Evolutionary conservation across 2,113 vertebrate genomes (phyloP).

Genomic region (Glaucomys volans): DNA sequence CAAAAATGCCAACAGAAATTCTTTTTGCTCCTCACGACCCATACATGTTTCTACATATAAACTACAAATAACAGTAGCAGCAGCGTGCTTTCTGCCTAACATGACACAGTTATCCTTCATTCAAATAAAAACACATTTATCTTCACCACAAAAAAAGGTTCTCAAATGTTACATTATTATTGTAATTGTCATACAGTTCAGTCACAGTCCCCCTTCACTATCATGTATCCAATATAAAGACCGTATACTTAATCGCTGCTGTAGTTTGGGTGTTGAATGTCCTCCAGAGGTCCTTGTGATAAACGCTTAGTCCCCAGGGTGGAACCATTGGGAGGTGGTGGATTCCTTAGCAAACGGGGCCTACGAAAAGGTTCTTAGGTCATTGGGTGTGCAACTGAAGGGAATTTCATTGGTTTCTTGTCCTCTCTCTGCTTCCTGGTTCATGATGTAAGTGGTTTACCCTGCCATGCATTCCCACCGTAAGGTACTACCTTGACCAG

Average conservation of each 20-base stretch:
- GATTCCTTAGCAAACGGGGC: no score
- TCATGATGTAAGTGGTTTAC: not conserved
- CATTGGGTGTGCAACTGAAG: not conserved
- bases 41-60: not conserved
- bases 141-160: not conserved
- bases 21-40: not conserved
- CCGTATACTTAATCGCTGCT: not conserved
- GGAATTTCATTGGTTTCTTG: not conserved
- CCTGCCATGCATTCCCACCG: not conserved
- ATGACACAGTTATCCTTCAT: not conserved
- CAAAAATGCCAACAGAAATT: not conserved
- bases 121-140: not conserved
- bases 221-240: not conserved
- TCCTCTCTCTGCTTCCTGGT: no score
- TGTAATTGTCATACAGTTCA: not conserved
- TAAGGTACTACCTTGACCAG: not conserved
- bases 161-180: not conserved
- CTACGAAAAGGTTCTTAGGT: not conserved
- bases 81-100: not conserved
- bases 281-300: not conserved
- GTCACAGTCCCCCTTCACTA: not conserved
- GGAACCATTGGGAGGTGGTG: not conserved
- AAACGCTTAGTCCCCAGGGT: not conserved
- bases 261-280: not conserved
- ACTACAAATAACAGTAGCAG: not conserved